phyloP scores from a whole-genome alignment of 2,797 vertebrate genomes.

The Ispidina picta region DNA sequence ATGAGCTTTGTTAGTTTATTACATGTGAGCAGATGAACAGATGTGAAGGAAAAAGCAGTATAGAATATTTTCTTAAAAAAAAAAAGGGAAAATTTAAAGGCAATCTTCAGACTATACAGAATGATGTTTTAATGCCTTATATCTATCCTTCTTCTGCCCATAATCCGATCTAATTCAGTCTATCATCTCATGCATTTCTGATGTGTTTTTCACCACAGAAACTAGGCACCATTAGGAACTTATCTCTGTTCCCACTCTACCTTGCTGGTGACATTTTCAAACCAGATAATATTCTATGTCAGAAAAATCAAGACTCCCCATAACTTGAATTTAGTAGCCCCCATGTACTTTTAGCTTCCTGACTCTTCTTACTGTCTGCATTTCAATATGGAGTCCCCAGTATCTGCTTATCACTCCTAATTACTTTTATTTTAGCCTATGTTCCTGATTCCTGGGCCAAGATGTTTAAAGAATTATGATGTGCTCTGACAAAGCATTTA shows the following conservation, averaged over 20 bases:
- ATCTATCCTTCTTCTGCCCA: background rate
- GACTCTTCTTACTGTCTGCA: slow-evolving; percentile 36
- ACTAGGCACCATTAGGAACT: slow-evolving; percentile 21
- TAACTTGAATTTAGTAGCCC: slow-evolving; percentile 58
- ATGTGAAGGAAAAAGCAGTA: background rate
- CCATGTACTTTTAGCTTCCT: slow-evolving; percentile 36
- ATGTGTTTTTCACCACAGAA: slow-evolving; percentile 7
- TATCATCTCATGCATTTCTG: slow-evolving; percentile 30
- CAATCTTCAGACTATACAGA: background rate
- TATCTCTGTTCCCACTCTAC: slow-evolving; percentile 40
- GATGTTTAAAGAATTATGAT: slow-evolving; percentile 61
- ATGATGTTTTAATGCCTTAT: background rate
- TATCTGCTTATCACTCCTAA: slow-evolving; percentile 64
- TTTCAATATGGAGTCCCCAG: slow-evolving; percentile 51
- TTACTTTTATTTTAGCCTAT: slow-evolving; percentile 68
- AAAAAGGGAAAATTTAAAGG: background rate
- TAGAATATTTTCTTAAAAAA: background rate
- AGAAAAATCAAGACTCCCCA: slow-evolving; percentile 62
- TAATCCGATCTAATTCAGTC: slow-evolving; percentile 16
- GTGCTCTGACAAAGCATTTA: slow-evolving; percentile 60
- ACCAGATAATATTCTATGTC: background rate
- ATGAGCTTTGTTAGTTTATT: background rate
- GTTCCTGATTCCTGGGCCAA: slow-evolving; percentile 60
- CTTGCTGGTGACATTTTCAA: slow-evolving; percentile 22
- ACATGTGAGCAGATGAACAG: background rate